Evolutionary conservation across 2,113 vertebrate genomes (phyloP), one percentile per base, ranked within the genome.

Genomic region (Leucopsar rothschildi): DNA sequence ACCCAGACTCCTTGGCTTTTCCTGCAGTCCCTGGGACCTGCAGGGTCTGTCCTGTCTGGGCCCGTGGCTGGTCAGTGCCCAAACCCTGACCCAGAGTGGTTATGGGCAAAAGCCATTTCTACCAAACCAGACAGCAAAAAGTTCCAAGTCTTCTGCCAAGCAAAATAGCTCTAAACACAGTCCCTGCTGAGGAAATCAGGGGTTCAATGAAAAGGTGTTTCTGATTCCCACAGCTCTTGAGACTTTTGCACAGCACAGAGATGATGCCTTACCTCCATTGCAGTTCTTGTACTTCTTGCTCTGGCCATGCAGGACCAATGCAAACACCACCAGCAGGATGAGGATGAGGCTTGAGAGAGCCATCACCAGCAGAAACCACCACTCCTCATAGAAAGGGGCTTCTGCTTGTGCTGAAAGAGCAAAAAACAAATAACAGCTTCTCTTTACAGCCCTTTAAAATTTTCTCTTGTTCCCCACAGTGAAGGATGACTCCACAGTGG

Each of bases 331-430:
- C 78, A 99, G 96, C 83, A 99, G 98, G 60, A 99, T 96, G 60
- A 99, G 97, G 91, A 99, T 98, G 79, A 99, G 98, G 61, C 98
- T 98, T n/a, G 98, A 98, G 60, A 99, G 98, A 1, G 98, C 99
- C 97, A 99, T 98, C 95, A 99, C 99, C 59, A 99, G 96, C 56
- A 99, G 97, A 97, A 99, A 99, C 99, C 99, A 99, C 99, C 99
- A 99, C 96, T 99, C 99, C 92, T 99, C 99, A 0, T 99, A 99
- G 98, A 99, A 99, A 1, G 98, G 98, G 49, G 98, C 97, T 86
- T 98, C 99, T 4, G 96, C 95, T 95, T 99, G 98, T 7, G 98
- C 99, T 99, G 97, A 84, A 95, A 82, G 68, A 55, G 29, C 31
- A 39, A 49, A 47, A 55, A 29, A 14, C 4, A 37, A 31, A 6